Conservation (phyloP, 2,888 invertebrate species). For the Eurytoma adleriae region DNA sequence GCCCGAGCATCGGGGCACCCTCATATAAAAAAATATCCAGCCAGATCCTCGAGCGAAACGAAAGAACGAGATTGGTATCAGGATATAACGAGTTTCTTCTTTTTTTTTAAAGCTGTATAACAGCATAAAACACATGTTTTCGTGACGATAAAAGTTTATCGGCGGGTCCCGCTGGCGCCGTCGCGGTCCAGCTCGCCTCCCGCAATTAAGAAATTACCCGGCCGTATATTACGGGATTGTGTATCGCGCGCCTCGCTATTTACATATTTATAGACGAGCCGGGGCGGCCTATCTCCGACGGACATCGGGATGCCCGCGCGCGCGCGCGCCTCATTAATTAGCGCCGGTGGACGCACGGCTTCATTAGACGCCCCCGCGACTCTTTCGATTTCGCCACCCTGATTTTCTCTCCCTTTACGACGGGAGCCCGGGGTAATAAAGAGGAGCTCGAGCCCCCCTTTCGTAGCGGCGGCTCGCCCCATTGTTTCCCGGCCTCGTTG, state of each 20-base stretch:
- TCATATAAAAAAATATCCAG: slow-evolving; percentile 9
- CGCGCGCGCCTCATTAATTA: slow-evolving; percentile 54
- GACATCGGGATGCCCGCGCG: background rate
- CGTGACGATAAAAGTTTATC: slow-evolving; percentile 51
- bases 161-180: slow-evolving; percentile 5
- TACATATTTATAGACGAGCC: slow-evolving; percentile 69
- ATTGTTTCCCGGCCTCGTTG: slow-evolving; percentile 16
- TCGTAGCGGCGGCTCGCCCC: background rate
- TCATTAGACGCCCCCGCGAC: slow-evolving; percentile 39
- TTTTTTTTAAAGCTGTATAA: slow-evolving; percentile 9
- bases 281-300: slow-evolving; percentile 9
- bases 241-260: slow-evolving; percentile 67
- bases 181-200: slow-evolving; percentile 9
- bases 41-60: background rate
- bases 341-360: slow-evolving; percentile 2
- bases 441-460: background rate
- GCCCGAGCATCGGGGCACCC: background rate
- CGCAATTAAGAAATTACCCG: slow-evolving; percentile 62
- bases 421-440: too few relatives aligned
- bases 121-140: slow-evolving; percentile 54
- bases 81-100: background rate
- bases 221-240: slow-evolving; percentile 73
- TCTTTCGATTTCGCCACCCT: slow-evolving; percentile 9
- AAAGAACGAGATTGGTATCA: slow-evolving; percentile 28
- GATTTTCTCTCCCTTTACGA: too few relatives aligned